phyloP scores from a whole-genome alignment of 2,888 invertebrate genomes.

The Lymantria dispar region DNA sequence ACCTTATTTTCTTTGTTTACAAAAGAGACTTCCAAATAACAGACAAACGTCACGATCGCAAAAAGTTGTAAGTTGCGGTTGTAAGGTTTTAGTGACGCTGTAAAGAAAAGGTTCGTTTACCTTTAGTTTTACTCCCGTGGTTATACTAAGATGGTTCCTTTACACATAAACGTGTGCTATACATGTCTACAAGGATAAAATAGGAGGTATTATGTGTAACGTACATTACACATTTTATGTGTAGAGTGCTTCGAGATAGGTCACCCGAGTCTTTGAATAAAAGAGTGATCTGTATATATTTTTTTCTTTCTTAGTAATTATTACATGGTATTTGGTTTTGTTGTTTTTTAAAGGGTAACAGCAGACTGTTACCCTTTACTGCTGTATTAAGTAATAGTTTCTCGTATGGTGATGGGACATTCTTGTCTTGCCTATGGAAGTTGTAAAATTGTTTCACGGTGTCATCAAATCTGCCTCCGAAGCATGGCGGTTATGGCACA shows the following conservation, averaged over 20 bases:
- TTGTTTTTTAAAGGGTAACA: too few relatives aligned
- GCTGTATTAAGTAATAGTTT: too few relatives aligned
- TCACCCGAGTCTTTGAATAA: too few relatives aligned
- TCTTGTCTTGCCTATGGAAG: too few relatives aligned
- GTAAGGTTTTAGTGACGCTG: constrained; percentile 57
- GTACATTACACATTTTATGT: not conserved
- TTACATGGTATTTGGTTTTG: too few relatives aligned
- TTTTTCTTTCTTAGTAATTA: too few relatives aligned
- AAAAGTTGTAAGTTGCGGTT: constrained; percentile 40
- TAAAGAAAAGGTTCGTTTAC: constrained; percentile 53
- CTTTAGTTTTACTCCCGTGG: constrained; percentile 36
- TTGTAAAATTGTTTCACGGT: too few relatives aligned
- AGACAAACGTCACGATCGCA: constrained; percentile 24
- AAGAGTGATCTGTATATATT: too few relatives aligned
- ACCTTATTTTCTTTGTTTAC: constrained; percentile 19
- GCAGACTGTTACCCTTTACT: too few relatives aligned
- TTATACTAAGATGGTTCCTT: constrained; percentile 22
- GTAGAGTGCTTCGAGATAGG: not conserved
- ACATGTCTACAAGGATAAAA: constrained; percentile 1
- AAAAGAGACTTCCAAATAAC: constrained; percentile 15
- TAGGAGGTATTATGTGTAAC: not conserved
- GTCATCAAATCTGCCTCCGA: too few relatives aligned
- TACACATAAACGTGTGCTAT: constrained; percentile 17
- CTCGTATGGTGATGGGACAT: too few relatives aligned
- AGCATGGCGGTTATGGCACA: too few relatives aligned